Conservation (phyloP, 2,888 invertebrate genomes). For the Plemyria rubiginata region DNA sequence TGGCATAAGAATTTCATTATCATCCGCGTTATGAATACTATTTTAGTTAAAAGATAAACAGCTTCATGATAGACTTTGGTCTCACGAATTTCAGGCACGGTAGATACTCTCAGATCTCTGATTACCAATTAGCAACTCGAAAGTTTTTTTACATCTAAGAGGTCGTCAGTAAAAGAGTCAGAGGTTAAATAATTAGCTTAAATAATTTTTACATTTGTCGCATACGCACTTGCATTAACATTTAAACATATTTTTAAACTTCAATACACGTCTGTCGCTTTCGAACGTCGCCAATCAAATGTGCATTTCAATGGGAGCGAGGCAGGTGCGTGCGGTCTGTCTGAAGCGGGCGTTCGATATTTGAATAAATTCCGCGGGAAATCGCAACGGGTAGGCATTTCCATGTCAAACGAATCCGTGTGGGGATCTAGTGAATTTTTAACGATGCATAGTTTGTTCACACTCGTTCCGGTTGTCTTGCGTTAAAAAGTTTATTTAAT, state of each 20-base stretch:
- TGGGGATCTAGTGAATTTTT: conserved; percentile 71
- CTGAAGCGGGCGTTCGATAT: conserved; percentile 48
- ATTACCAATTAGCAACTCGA: too few species aligned
- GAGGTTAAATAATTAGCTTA: too few species aligned
- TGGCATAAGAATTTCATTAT: too few species aligned
- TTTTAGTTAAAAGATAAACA: too few species aligned
- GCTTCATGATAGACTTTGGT: too few species aligned
- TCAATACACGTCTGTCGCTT: conserved; percentile 49
- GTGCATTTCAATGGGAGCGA: conserved; percentile 69
- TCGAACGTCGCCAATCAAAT: conserved; percentile 66
- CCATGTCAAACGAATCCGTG: conserved; percentile 76
- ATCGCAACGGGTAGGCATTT: conserved; percentile 71
- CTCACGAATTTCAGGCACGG: too few species aligned
- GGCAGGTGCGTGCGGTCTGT: conserved; percentile 57
- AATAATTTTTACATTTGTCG: too few species aligned
- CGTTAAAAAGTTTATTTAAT: conserved; percentile 22
- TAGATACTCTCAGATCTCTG: too few species aligned
- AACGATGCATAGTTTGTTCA: conserved; percentile 54
- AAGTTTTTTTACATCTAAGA: too few species aligned
- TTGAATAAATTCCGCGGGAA: conserved; percentile 70
- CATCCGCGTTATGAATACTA: too few species aligned
- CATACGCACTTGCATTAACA: too few species aligned
- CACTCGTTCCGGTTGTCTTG: conserved; percentile 28
- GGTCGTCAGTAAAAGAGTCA: too few species aligned
- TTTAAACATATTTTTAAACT: not conserved